Evolutionary conservation across 2,113 vertebrate species (phyloP).

Genomic region (Tor tambroides): DNA sequence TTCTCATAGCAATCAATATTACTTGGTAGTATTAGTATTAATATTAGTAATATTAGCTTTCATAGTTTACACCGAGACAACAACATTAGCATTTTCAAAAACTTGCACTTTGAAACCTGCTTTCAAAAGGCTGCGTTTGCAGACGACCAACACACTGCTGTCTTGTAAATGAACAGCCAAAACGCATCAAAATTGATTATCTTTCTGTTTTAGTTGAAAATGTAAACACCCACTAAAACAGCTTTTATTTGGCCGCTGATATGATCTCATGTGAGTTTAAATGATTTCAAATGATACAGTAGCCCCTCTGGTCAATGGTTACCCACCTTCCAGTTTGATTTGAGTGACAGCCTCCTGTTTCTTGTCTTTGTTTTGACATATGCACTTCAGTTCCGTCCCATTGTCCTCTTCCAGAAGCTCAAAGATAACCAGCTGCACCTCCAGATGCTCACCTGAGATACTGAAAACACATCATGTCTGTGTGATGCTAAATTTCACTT

Average conservation of each 20-base stretch:
- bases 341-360: slow-evolving; percentile 73
- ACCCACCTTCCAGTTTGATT: slow-evolving; percentile 81
- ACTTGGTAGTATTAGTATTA: no score
- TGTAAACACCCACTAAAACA: no score
- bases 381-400: slow-evolving; percentile 79
- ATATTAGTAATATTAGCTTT: no score
- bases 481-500: background rate
- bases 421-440: slow-evolving; percentile 79
- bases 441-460: slow-evolving; percentile 80
- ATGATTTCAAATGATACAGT: background rate
- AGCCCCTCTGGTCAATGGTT: background rate
- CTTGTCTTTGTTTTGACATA: slow-evolving; percentile 74
- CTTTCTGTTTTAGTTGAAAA: no score
- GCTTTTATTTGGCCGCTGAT: background rate
- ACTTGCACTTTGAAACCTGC: no score
- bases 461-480: slow-evolving; percentile 65
- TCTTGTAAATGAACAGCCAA: no score
- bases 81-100: no score
- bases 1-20: no score
- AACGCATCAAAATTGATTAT: no score
- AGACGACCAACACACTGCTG: no score
- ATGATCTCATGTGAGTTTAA: background rate
- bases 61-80: no score
- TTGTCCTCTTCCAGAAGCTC: slow-evolving; percentile 80
- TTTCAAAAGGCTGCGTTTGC: no score